Evolutionary conservation across 2,888 invertebrate genomes (phyloP), one percentile per base, ranked within the genome.

Genomic region (Drosophila formosana): DNA sequence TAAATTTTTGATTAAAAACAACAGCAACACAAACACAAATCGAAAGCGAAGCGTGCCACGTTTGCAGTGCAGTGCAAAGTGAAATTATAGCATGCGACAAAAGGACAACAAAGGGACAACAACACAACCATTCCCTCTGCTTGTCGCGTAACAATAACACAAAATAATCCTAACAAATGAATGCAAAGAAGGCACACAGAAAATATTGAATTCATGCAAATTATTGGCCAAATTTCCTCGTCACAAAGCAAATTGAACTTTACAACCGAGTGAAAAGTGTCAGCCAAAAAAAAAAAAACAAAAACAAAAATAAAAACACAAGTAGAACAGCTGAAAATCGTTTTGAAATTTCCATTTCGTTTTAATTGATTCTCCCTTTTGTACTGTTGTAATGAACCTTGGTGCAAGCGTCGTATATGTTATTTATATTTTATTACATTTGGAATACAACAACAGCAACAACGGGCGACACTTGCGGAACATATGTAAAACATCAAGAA

Each of bases 1-100:
- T 83, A 85, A 82, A 83, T 83, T 83, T 80, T 72, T 86, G 83
- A 83, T 83, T 84, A 87, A 86, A 80, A 70, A 62, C 68, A 55
- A 13, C 66, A 80, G 64, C 55, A 66, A 60, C 50, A 32, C 13
- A 39, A 60, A 70, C 51, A 26, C 52, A 52, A 65, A 70, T 53
- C 56, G 39, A 63, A 61, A 28, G 13, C 46, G 4, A 41, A 39
- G 37, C 62, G 45, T 43, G 30, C 58, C 37, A 61, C 43, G 39
- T 37, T 37, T 37, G 37, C 37, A n/a, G 18, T 43, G 30, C 50
- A 37, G 53, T 18, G 55, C 43, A 50, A 68, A 57, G 63, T 61
- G 66, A 71, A 76, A 68, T 62, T 62, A 61, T 51, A 53, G 60
- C 51, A 58, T 67, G 67, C 68, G 4, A 11, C 60, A 58, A 50